These are phyloP conservation scores for Dolomedes plantarius DNA, from an alignment of 2,888 invertebrate species.

Conservation along the genomic window DNA sequence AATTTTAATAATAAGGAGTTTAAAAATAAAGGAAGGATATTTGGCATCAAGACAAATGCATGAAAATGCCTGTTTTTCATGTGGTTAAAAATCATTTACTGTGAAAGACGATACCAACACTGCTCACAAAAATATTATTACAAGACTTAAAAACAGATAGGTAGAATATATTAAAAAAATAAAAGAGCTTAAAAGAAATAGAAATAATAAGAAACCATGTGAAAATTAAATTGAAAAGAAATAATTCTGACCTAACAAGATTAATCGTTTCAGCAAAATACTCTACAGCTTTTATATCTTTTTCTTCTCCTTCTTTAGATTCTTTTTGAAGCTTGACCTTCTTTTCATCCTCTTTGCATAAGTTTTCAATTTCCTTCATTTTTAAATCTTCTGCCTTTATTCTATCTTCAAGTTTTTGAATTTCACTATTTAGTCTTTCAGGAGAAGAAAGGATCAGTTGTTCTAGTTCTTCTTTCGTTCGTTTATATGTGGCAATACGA, in stretches of 20 bases:
- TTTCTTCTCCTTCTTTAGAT: neutral
- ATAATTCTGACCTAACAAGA: neutral
- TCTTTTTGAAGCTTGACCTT: neutral
- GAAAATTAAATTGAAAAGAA: neutral
- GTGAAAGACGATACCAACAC: no score
- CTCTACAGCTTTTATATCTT: neutral
- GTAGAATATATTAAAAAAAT: no score
- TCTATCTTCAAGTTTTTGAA: neutral
- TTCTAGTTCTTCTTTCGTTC: neutral
- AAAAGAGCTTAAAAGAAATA: no score
- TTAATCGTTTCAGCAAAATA: neutral
- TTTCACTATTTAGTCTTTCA: neutral
- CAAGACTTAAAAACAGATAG: no score
- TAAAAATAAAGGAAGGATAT: no score
- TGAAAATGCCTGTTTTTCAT: no score
- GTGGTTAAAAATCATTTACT: no score
- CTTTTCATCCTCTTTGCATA: neutral
- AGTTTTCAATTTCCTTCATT: neutral
- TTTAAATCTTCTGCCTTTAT: neutral
- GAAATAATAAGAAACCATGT: no score
- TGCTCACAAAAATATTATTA: no score
- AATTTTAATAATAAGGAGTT: no score
- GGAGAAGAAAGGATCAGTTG: neutral
- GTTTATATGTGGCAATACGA: neutral
- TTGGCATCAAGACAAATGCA: no score